phyloP scores from a whole-genome alignment of 2,113 vertebrate genomes.

The Stegostoma tigrinum region DNA sequence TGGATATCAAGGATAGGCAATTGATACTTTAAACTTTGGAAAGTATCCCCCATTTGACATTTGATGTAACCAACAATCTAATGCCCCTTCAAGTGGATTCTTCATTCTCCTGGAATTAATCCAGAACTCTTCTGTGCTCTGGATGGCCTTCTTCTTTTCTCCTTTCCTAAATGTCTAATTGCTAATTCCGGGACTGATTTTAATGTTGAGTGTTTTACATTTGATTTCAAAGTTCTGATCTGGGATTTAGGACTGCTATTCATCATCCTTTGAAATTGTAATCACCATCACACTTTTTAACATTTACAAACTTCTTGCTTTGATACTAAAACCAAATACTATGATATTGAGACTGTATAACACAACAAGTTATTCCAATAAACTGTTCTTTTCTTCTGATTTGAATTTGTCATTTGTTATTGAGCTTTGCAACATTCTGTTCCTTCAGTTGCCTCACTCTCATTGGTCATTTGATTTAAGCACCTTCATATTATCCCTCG shows the following conservation, averaged over 20 bases:
- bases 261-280: background rate
- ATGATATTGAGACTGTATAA: background rate
- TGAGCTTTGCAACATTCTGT: background rate
- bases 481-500: background rate
- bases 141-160: background rate
- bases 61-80: background rate
- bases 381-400: background rate
- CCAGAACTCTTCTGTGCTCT: background rate
- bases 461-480: background rate
- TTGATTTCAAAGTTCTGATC: background rate
- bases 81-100: background rate
- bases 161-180: background rate
- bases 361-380: background rate
- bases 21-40: background rate
- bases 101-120: background rate
- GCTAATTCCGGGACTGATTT: background rate
- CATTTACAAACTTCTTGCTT: background rate
- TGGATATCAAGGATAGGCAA: background rate
- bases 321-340: no score
- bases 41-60: background rate
- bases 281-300: background rate
- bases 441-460: background rate
- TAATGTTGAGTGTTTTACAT: background rate
- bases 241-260: background rate
- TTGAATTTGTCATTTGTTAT: background rate